A percentile compares a stretch with the other conserved stretches of the same genome.
These are phyloP conservation scores for Eulithis testata DNA, from an alignment of 2,888 invertebrate genomes.

Conservation along the genomic window DNA sequence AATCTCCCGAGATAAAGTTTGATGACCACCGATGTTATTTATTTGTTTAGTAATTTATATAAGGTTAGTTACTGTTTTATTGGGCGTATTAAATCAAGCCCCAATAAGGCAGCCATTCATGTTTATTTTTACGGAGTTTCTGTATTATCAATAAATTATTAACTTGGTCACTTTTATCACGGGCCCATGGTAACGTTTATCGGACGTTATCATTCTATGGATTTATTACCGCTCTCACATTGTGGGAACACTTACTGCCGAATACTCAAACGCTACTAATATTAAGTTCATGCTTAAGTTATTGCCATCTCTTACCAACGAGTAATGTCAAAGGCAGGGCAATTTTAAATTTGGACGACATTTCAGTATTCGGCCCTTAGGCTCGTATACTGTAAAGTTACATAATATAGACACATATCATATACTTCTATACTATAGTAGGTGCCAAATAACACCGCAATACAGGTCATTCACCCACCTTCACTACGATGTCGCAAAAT, in stretches of 20 bases:
- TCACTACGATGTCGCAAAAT: too few relatives aligned
- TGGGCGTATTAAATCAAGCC: slow-evolving; percentile 82
- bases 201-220: slow-evolving; percentile 65
- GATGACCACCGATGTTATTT: slow-evolving; percentile 81
- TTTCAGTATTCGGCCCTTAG: too few relatives aligned
- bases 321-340: too few relatives aligned
- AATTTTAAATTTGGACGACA: too few relatives aligned
- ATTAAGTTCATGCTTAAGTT: too few relatives aligned
- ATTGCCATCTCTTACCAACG: too few relatives aligned
- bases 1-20: slow-evolving; percentile 68
- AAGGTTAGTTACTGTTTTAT: slow-evolving; percentile 85
- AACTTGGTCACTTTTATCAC: slow-evolving; percentile 83
- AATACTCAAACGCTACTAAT: too few relatives aligned
- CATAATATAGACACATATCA: too few relatives aligned
- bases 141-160: slow-evolving; percentile 83
- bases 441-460: too few relatives aligned
- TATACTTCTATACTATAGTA: too few relatives aligned
- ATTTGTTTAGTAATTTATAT: slow-evolving; percentile 85
- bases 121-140: slow-evolving; percentile 84
- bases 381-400: too few relatives aligned
- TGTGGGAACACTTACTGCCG: slow-evolving; percentile 18
- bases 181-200: slow-evolving; percentile 73
- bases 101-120: slow-evolving; percentile 85
- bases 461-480: too few relatives aligned
- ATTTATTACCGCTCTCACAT: slow-evolving; percentile 39